phyloP scores from a whole-genome alignment of 1,140 invertebrate genomes.

The Caligus rogercresseyi region DNA sequence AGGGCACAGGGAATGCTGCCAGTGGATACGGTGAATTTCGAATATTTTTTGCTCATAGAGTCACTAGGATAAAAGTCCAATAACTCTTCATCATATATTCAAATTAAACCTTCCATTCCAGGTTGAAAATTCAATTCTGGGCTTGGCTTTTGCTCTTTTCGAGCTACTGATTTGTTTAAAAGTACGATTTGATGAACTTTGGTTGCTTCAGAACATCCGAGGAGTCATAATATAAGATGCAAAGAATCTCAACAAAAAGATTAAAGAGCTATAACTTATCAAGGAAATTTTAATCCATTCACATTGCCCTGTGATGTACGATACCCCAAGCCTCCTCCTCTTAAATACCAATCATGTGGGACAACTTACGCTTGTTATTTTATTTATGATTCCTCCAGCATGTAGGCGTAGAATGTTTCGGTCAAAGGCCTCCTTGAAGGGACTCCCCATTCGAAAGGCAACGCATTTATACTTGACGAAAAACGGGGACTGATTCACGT shows the following conservation, averaged over 20 bases:
- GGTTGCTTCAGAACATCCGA: not conserved
- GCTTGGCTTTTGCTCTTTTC: too few species aligned
- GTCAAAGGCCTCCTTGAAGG: not conserved
- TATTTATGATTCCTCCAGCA: constrained; percentile 2
- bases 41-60: too few species aligned
- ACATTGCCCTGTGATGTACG: not conserved
- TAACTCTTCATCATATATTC: too few species aligned
- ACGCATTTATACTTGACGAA: constrained; percentile 7
- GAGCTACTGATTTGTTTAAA: too few species aligned
- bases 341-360: not conserved
- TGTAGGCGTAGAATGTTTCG: not conserved
- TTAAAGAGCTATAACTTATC: not conserved
- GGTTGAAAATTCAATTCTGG: too few species aligned
- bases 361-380: not conserved
- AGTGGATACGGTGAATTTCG: too few species aligned
- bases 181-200: too few species aligned
- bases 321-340: not conserved
- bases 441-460: constrained; percentile 4
- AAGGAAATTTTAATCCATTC: not conserved
- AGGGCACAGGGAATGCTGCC: too few species aligned
- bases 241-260: not conserved
- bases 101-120: too few species aligned
- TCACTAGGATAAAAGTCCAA: too few species aligned
- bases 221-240: not conserved
- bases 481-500: not conserved